These are phyloP conservation scores for Luidia sarsii DNA, from an alignment of 53 echinoderm and acorn worm genomes.

Conservation along the genomic window DNA sequence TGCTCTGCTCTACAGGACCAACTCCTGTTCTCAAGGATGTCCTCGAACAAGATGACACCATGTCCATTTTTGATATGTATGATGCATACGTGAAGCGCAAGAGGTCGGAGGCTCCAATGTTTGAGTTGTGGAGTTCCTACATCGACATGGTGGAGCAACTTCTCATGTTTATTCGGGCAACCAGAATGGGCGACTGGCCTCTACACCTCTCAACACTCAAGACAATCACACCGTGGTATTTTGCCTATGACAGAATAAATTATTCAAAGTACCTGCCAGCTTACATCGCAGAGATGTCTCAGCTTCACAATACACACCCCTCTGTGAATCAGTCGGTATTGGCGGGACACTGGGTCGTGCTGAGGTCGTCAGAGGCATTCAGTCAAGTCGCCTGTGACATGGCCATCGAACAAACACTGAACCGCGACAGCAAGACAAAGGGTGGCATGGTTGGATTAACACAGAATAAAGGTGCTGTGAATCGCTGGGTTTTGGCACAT, in stretches of 20 bases:
- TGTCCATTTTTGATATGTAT: not conserved
- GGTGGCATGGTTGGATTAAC: constrained; percentile 46
- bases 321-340: not conserved
- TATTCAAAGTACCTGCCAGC: constrained; percentile 64
- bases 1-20: not conserved
- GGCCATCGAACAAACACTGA: constrained; percentile 37
- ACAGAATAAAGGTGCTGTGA: constrained; percentile 23
- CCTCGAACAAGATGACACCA: not conserved
- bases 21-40: not conserved
- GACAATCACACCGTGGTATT: constrained; percentile 60
- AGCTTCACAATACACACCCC: constrained; percentile 46
- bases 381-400: constrained; percentile 13
- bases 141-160: constrained; percentile 53
- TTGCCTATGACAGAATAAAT: constrained; percentile 63
- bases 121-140: constrained; percentile 51
- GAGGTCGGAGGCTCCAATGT: constrained; percentile 6
- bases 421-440: constrained; percentile 37
- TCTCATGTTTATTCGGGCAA: constrained; percentile 33
- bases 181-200: constrained; percentile 56
- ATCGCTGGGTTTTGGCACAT: constrained; percentile 44
- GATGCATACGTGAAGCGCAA: not conserved
- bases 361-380: constrained; percentile 15
- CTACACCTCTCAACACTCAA: constrained; percentile 50
- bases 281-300: constrained; percentile 63
- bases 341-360: constrained; percentile 23